Conservation (phyloP, 92 coral and sea anemone genomes). For the Umimayanthus kanabou region DNA sequence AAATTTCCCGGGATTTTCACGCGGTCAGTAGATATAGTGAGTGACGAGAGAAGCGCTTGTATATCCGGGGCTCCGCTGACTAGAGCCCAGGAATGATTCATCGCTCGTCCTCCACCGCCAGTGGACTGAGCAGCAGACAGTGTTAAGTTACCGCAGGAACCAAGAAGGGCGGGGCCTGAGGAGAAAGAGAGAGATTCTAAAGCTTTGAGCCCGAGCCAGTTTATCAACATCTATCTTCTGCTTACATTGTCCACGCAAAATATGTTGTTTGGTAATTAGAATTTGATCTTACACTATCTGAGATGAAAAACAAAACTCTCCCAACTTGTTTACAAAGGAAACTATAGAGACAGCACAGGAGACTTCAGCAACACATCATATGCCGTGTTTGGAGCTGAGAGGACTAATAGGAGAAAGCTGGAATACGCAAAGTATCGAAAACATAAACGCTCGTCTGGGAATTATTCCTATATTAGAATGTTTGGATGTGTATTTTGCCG, state of each 20-base stretch:
- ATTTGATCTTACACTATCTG: too few species aligned
- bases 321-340: too few species aligned
- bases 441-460: neutral
- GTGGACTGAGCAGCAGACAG: slow-evolving; percentile 49
- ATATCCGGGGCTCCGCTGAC: slow-evolving; percentile 18
- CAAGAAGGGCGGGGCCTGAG: slow-evolving; percentile 50
- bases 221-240: too few species aligned
- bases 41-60: slow-evolving; percentile 16
- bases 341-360: too few species aligned
- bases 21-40: slow-evolving; percentile 1
- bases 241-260: too few species aligned
- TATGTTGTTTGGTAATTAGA: too few species aligned
- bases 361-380: too few species aligned
- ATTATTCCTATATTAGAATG: neutral
- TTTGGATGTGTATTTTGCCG: too few species aligned
- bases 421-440: neutral
- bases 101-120: slow-evolving; percentile 56
- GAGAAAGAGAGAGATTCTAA: slow-evolving; percentile 10
- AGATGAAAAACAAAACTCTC: too few species aligned
- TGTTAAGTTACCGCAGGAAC: slow-evolving; percentile 53
- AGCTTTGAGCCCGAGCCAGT: too few species aligned
- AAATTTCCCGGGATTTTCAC: slow-evolving; percentile 29
- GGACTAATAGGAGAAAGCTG: neutral
- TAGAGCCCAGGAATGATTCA: slow-evolving; percentile 49
- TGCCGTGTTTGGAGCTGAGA: too few species aligned